A percentile compares a stretch with the other conserved stretches of the same genome.
Evolutionary conservation across 2,888 invertebrate species (phyloP).

Genomic region (Siphlonurus alternatus): DNA sequence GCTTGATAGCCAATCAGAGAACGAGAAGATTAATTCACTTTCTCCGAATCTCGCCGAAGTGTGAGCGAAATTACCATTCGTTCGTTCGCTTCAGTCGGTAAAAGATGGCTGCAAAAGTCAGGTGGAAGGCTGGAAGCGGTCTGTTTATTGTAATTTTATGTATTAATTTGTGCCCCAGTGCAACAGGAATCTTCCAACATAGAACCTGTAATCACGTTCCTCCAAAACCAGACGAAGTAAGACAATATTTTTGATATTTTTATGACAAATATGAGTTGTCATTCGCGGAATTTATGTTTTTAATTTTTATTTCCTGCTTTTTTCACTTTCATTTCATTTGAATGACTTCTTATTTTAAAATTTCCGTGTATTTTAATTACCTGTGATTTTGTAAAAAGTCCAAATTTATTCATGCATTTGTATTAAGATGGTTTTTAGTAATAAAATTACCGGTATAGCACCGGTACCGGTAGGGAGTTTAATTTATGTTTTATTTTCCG

Average conservation of each 20-base stretch:
- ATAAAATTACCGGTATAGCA: no score
- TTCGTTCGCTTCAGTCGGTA: neutral
- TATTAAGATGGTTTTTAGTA: no score
- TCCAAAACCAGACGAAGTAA: conserved; percentile 49
- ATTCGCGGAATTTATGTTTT: conserved; percentile 10
- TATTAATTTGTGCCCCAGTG: conserved; percentile 16
- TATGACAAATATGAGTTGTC: conserved; percentile 1
- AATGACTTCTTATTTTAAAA: no score
- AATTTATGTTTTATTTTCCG: no score
- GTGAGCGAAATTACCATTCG: neutral
- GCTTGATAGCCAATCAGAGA: neutral
- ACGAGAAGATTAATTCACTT: neutral
- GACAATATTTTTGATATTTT: conserved; percentile 15
- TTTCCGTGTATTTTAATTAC: no score
- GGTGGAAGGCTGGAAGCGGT: conserved; percentile 24
- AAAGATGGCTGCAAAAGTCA: conserved; percentile 24
- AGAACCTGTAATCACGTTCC: conserved; percentile 42
- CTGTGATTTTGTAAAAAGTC: no score
- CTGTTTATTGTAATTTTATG: conserved; percentile 20
- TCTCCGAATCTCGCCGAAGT: neutral
- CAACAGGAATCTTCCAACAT: conserved; percentile 24
- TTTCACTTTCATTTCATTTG: no score
- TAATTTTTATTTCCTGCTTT: no score
- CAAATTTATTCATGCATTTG: no score
- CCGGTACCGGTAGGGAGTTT: no score